These are phyloP conservation scores for Mesopsocus fuscifrons DNA, from an alignment of 2,888 invertebrate species.

Conservation along the genomic window DNA sequence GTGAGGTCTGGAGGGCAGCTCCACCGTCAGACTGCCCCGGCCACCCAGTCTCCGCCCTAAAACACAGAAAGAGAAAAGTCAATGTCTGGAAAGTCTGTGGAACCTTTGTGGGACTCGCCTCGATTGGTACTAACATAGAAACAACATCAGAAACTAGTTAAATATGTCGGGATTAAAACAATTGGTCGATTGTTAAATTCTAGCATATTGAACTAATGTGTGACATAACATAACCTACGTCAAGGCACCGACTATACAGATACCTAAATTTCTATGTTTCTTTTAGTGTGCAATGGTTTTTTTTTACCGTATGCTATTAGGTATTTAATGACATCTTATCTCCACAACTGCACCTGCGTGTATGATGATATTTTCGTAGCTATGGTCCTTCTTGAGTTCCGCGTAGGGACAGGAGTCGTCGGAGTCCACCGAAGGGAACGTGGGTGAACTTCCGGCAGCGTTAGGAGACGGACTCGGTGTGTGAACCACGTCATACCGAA, in stretches of 20 bases:
- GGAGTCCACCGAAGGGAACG: constrained; percentile 17
- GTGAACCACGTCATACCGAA: constrained; percentile 26
- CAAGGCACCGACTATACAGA: too few species aligned
- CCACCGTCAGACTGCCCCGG: constrained; percentile 17
- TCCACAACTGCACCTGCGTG: too few species aligned
- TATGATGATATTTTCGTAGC: constrained; percentile 33
- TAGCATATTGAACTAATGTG: too few species aligned
- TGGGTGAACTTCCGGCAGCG: constrained; percentile 16
- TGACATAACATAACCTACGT: too few species aligned
- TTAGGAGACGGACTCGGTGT: constrained; percentile 13
- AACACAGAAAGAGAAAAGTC: constrained; percentile 13
- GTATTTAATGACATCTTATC: too few species aligned
- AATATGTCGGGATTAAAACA: too few species aligned
- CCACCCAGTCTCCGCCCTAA: constrained; percentile 13
- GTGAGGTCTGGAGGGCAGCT: constrained; percentile 13
- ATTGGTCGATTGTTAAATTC: too few species aligned
- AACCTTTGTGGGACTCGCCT: constrained; percentile 14
- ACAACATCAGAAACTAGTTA: too few species aligned
- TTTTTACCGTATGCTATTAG: too few species aligned
- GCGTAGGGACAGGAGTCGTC: constrained; percentile 17
- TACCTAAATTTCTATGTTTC: too few species aligned
- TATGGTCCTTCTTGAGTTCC: constrained; percentile 26
- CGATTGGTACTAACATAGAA: too few species aligned
- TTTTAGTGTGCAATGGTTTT: too few species aligned
- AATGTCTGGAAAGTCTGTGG: constrained; percentile 14